Evolutionary conservation across 2,797 vertebrate species (phyloP).

Genomic region (Eleutherodactylus coqui): DNA sequence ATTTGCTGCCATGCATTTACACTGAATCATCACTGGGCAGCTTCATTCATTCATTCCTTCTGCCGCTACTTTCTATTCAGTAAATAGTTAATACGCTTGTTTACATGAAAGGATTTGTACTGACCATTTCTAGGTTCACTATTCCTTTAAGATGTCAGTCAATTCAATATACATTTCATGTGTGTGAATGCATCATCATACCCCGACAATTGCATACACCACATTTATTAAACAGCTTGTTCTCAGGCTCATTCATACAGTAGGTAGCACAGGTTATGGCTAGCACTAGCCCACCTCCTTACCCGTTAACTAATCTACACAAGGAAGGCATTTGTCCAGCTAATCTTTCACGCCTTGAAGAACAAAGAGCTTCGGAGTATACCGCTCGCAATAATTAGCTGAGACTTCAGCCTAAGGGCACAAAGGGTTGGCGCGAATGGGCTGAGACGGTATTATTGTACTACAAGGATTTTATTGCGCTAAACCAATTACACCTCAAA

Average conservation of each 20-base stretch:
- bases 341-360: slow-evolving; percentile 47
- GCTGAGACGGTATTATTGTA: slow-evolving; percentile 31
- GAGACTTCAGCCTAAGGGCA: slow-evolving; percentile 37
- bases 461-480: slow-evolving; percentile 56
- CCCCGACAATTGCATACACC: not conserved
- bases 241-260: too few species aligned
- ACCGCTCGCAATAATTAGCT: slow-evolving; percentile 36
- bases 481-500: slow-evolving; percentile 57
- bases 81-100: too few species aligned
- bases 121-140: too few species aligned
- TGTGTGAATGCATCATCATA: not conserved
- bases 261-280: not conserved
- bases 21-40: too few species aligned
- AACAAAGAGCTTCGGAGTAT: slow-evolving; percentile 51
- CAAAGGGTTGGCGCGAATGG: slow-evolving; percentile 42
- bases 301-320: not conserved
- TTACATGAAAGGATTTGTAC: too few species aligned
- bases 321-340: not conserved
- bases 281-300: not conserved
- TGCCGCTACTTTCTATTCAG: too few species aligned
- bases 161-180: too few species aligned
- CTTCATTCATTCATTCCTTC: too few species aligned
- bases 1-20: too few species aligned
- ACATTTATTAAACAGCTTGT: not conserved
- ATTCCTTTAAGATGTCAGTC: too few species aligned